Base-by-base conservation (phyloP, 1,140 invertebrate genomes). In the Drosophila yakuba region DNA sequence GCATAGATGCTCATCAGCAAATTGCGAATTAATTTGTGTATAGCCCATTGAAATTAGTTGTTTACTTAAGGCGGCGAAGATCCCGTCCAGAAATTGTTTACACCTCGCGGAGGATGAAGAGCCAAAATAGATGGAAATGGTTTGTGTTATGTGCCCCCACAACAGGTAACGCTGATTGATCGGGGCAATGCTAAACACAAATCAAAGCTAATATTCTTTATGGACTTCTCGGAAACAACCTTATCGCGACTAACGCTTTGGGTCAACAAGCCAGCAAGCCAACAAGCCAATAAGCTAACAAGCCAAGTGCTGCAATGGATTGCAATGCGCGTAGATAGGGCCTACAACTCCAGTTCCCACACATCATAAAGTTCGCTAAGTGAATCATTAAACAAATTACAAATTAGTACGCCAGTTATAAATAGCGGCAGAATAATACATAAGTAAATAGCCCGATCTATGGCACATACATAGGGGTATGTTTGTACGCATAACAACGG, bases 341-440 rank as follows among this genome's bases (percentile, higher is more conserved):
- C 10, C 12, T 10, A 20, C 25, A 41, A 39, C 43, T 66, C 74
- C 23, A 68, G 52, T 78, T 78, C 74, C 74, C 74, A 78, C 74
- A 78, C 57, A 39, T 77, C 66, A 77, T 77, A 51, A 77, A 76
- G 63, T 50, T 52, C 57, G 44, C 51, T 77, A 78, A 78, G 74
- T 78, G 74, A 78, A 78, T 78, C 74, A 78, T 77, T 78, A 78
- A 78, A 78, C 74, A 78, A 78, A 78, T 78, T 78, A 77, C 74
- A 78, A 77, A 78, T 78, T 78, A 78, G 74, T 78, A 77, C 45
- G 57, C 74, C 74, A 78, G 74, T 78, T 78, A 78, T 77, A 78
- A 78, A 78, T 78, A 78, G 74, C 74, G 57, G 41, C 57, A 68
- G 48, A 75, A 76, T 75, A 76, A 59, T 54, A 76, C 73, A 55